These are phyloP conservation scores for Ardeotis arabs DNA, from an alignment of 2,113 vertebrate species.

Conservation along the genomic window DNA sequence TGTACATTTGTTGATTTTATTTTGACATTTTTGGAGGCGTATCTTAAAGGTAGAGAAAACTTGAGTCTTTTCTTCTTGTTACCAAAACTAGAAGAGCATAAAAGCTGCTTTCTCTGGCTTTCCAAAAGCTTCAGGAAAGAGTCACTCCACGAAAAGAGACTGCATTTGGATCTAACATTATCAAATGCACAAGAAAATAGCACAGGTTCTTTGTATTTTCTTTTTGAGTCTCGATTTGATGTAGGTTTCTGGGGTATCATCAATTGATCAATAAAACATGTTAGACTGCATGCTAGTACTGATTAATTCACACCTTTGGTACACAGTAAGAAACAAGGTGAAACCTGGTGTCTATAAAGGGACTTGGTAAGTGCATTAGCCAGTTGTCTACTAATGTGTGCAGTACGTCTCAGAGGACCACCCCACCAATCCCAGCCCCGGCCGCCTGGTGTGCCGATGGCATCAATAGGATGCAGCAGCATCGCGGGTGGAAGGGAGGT, in stretches of 20 bases:
- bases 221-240: conserved; percentile 44
- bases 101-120: conserved; percentile 14
- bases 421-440: not conserved
- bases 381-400: conserved; percentile 13
- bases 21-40: not conserved
- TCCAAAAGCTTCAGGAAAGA: conserved; percentile 33
- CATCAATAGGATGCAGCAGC: not conserved
- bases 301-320: conserved; percentile 68
- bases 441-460: not conserved
- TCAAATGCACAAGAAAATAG: conserved; percentile 38
- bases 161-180: conserved; percentile 15
- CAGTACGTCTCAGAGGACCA: not conserved
- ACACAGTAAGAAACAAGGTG: conserved; percentile 34
- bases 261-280: conserved; percentile 70
- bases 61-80: not conserved
- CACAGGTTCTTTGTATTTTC: conserved; percentile 43
- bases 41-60: conserved; percentile 3
- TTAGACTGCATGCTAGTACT: conserved; percentile 50
- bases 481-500: not conserved
- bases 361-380: conserved; percentile 55
- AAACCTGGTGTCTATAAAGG: conserved; percentile 60
- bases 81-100: not conserved
- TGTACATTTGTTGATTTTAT: conserved; percentile 28
- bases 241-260: conserved; percentile 54
- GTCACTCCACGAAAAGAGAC: not conserved